Evolutionary conservation across 2,888 invertebrate genomes (phyloP).

Genomic region (Dryocosmus kuriphilus): DNA sequence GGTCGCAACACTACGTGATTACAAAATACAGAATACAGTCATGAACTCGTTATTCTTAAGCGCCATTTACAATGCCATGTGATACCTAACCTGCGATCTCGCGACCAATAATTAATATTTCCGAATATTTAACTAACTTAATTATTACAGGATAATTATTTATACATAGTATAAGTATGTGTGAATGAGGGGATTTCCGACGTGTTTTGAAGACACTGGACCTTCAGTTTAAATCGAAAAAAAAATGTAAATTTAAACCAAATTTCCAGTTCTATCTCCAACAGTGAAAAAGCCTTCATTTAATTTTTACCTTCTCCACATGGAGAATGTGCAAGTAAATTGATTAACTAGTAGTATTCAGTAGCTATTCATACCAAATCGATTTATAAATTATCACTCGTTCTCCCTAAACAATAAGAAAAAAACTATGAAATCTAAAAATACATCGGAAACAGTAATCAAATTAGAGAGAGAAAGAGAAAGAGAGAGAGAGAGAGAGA

Average conservation of each 20-base stretch:
- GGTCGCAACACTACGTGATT: slow-evolving; percentile 15
- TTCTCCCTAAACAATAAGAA: slow-evolving; percentile 11
- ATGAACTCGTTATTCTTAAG: slow-evolving; percentile 55
- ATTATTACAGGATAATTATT: slow-evolving; percentile 53
- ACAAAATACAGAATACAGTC: slow-evolving; percentile 57
- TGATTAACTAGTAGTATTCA: slow-evolving; percentile 3
- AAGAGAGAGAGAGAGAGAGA: slow-evolving; percentile 7
- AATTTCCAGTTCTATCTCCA: not conserved
- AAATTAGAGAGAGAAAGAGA: slow-evolving; percentile 4
- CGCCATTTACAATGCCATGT: slow-evolving; percentile 54
- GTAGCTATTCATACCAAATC: slow-evolving; percentile 9
- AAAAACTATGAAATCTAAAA: slow-evolving; percentile 12
- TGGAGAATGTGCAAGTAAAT: slow-evolving; percentile 26
- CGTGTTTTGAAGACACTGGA: slow-evolving; percentile 5
- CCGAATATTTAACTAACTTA: slow-evolving; percentile 50
- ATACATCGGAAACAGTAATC: slow-evolving; percentile 8
- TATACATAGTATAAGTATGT: slow-evolving; percentile 60
- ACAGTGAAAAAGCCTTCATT: slow-evolving; percentile 17
- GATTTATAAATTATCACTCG: slow-evolving; percentile 22
- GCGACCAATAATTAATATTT: slow-evolving; percentile 54
- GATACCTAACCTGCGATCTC: slow-evolving; percentile 48
- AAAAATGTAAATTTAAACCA: slow-evolving; percentile 7
- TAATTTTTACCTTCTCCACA: slow-evolving; percentile 12
- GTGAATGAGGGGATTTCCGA: slow-evolving; percentile 40
- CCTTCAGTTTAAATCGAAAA: not conserved